A percentile compares a stretch with the other conserved stretches of the same genome.
phyloP scores from a whole-genome alignment of 2,888 invertebrate genomes.

The Tridacna gigas region DNA sequence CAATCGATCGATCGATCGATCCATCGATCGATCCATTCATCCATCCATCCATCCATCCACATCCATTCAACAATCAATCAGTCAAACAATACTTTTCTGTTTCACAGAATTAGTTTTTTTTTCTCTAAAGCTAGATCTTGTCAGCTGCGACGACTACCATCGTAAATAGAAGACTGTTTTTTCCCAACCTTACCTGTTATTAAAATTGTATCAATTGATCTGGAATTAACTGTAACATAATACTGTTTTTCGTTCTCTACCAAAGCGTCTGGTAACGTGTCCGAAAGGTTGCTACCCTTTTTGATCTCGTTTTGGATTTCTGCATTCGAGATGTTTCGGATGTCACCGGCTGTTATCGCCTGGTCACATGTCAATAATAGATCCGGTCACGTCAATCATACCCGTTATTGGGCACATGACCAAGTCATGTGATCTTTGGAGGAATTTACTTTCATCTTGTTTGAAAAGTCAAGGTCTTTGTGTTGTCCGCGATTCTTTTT shows the following conservation, averaged over 20 bases:
- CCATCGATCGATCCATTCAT: too few species aligned
- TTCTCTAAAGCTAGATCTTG: too few species aligned
- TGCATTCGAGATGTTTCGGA: conserved; percentile 47
- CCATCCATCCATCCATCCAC: too few species aligned
- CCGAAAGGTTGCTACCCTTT: conserved; percentile 21
- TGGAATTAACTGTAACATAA: conserved; percentile 2
- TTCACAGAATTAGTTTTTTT: too few species aligned
- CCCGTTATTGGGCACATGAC: conserved; percentile 20
- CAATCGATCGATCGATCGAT: too few species aligned
- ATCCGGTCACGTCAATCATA: conserved; percentile 55
- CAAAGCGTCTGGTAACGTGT: conserved; percentile 12
- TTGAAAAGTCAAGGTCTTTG: not conserved
- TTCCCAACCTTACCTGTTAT: not conserved
- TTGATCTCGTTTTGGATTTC: conserved; percentile 55
- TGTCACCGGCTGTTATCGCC: conserved; percentile 48
- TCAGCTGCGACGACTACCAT: too few species aligned
- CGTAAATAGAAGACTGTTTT: too few species aligned
- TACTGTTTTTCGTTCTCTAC: conserved; percentile 3
- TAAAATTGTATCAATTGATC: conserved; percentile 20
- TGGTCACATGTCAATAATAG: conserved; percentile 61
- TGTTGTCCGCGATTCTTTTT: not conserved
- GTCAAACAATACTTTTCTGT: too few species aligned
- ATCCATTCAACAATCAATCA: too few species aligned
- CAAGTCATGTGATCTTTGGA: conserved; percentile 4
- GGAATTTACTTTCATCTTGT: not conserved